Base-by-base conservation (phyloP, 2,888 invertebrate species). In the Drosophila paranaensis region DNA sequence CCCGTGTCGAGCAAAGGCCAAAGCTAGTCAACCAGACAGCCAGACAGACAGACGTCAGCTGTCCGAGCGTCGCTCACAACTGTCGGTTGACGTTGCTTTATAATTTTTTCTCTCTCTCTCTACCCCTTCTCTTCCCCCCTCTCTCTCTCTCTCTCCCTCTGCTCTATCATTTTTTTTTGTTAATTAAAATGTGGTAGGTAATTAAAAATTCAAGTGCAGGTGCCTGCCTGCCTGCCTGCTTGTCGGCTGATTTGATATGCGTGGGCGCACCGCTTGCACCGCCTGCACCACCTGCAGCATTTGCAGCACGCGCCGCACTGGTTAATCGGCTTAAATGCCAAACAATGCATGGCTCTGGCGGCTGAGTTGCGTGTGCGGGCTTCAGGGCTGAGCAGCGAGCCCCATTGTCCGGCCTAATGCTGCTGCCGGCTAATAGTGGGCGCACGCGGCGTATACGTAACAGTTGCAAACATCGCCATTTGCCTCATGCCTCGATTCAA, bases 111-210 rank as follows among this genome's bases (percentile, higher is more conserved):
- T 27, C 14, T 48, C 37, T 16, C 20, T 20, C 20, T 20, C 20
- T 20, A 20, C 20, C 20, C 20, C 2, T 20, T 20, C 20, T 20
- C 20, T 20, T 2, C 1, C 20, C 2, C 20, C 2, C 20, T 20
- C 20, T 20, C 20, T 20, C 20, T 1, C 20, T 20, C 20, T 20
- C 20, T 20, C 20, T 20, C 20, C 2, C 20, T 20, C 20, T 20
- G 20, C 20, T n/a, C 13, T 43, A 14, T 45, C 20, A 58, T 20
- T 20, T 20, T 61, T 51, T 16, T 64, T 66, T 82, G 63, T 77
- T 75, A 72, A 71, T 84, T 84, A 74, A 84, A 84, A 84, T 71
- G 74, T 71, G 79, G 65, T 39, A 62, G 81, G 73, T 86, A 82
- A 82, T 82, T 82, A 82, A 85, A 84, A 82, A 74, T 76, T 76